Percentiles rank a stretch among this genome's conserved stretches.
These are phyloP conservation scores for Paratrypauchen microcephalus DNA, from an alignment of 2,797 vertebrate species.

Conservation along the genomic window DNA sequence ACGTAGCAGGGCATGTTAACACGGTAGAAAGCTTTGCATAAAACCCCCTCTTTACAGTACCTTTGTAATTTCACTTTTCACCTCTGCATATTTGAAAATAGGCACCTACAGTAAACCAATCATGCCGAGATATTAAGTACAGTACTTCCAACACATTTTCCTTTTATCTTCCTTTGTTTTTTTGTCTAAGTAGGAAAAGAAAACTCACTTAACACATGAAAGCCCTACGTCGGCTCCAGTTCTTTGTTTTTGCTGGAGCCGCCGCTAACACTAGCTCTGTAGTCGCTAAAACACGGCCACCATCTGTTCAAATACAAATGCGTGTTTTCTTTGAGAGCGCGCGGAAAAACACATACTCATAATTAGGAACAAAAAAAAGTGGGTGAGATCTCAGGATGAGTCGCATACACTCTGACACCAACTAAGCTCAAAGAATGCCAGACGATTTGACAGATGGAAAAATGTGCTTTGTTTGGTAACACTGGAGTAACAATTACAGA, in stretches of 20 bases:
- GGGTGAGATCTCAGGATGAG: conserved; percentile 42
- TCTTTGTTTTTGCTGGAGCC: neutral
- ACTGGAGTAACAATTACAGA: neutral
- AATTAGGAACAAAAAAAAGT: conserved; percentile 67
- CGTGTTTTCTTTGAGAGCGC: conserved; percentile 32
- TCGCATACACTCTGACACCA: conserved; percentile 33
- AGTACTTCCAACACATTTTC: neutral
- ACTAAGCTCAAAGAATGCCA: conserved; percentile 50
- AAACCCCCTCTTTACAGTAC: too few relatives aligned
- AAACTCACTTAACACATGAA: conserved; percentile 17
- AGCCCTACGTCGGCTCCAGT: neutral
- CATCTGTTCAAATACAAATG: conserved; percentile 72
- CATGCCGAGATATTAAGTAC: conserved; percentile 30
- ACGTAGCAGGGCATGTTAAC: too few relatives aligned
- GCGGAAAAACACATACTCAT: conserved; percentile 64
- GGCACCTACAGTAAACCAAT: too few relatives aligned
- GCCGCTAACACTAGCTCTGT: neutral
- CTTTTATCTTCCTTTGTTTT: neutral
- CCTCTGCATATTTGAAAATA: too few relatives aligned
- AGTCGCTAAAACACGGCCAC: conserved; percentile 32
- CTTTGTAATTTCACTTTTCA: too few relatives aligned
- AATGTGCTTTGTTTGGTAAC: neutral
- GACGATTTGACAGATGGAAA: conserved; percentile 7
- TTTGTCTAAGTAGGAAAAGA: conserved; percentile 6
- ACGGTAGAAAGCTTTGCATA: too few relatives aligned